Percentiles rank a stretch among this genome's conserved stretches.
Conservation (phyloP, 2,797 vertebrate genomes). For the Periophthalmus magnuspinnatus region DNA sequence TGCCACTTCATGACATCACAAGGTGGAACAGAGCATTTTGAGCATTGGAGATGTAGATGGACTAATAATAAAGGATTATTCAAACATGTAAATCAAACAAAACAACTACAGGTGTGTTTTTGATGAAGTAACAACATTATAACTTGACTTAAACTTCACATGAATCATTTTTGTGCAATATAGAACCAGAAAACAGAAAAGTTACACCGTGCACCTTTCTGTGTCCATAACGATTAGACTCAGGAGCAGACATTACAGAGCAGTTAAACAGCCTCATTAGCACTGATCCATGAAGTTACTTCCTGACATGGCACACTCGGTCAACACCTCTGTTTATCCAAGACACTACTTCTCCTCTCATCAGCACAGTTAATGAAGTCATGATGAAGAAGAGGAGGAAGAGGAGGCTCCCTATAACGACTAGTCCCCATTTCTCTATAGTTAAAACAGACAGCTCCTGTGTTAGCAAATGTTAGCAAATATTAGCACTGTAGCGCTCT, state of each 20-base stretch:
- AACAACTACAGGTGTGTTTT: no score
- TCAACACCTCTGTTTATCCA: conserved; percentile 67
- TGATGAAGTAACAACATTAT: no score
- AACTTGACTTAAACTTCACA: no score
- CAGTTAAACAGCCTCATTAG: conserved; percentile 42
- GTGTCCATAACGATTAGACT: neutral
- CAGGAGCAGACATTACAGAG: conserved; percentile 15
- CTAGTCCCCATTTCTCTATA: conserved; percentile 50
- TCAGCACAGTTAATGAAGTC: conserved; percentile 64
- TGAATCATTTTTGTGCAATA: no score
- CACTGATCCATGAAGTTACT: conserved; percentile 43
- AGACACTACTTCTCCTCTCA: conserved; percentile 35
- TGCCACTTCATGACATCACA: no score
- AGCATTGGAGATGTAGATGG: no score
- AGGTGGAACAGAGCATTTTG: no score
- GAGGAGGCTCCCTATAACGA: conserved; percentile 52
- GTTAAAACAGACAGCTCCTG: conserved; percentile 71
- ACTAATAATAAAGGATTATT: no score
- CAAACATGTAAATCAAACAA: no score
- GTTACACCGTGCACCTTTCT: no score
- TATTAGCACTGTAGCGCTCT: conserved; percentile 76
- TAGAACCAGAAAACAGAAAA: no score
- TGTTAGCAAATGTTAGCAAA: conserved; percentile 83
- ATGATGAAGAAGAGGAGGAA: conserved; percentile 51
- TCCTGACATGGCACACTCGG: conserved; percentile 50